Conservation (phyloP, 2,797 vertebrate genomes). For the Catamblyrhynchus diadema region DNA sequence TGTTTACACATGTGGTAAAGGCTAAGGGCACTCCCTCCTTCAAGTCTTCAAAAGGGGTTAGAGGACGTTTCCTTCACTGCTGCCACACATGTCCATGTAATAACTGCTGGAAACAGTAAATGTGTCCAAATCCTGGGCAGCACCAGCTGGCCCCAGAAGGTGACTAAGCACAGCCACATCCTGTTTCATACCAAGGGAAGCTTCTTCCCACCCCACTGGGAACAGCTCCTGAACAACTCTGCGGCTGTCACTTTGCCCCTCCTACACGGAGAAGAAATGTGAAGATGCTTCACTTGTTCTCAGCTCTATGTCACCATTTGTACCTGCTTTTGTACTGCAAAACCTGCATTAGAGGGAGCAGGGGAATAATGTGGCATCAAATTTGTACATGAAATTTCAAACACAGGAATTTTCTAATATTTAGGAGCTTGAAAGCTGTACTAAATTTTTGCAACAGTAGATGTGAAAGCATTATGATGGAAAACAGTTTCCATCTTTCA, state of each 20-base stretch:
- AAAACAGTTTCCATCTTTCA: background rate
- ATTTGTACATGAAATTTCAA: background rate
- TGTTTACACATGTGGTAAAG: background rate
- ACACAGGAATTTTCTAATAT: background rate
- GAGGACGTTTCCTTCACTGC: background rate
- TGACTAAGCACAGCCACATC: background rate
- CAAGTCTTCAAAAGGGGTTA: background rate
- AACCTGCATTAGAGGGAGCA: background rate
- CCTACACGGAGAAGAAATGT: background rate
- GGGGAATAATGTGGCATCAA: background rate
- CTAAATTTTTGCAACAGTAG: background rate
- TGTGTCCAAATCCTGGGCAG: background rate
- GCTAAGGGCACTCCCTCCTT: background rate
- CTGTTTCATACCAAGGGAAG: accelerated
- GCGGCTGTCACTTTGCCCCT: accelerated
- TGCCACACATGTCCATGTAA: accelerated
- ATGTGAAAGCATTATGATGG: background rate
- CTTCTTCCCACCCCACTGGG: background rate
- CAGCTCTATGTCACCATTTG: background rate
- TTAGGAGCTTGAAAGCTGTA: background rate
- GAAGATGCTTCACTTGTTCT: background rate
- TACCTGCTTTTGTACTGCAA: background rate
- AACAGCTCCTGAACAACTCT: background rate
- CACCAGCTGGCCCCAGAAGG: background rate
- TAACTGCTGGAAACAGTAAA: background rate